Percentiles rank a stretch among this genome's conserved stretches.
phyloP scores from a whole-genome alignment of 2,888 invertebrate genomes.

The Megastigmus dorsalis region DNA sequence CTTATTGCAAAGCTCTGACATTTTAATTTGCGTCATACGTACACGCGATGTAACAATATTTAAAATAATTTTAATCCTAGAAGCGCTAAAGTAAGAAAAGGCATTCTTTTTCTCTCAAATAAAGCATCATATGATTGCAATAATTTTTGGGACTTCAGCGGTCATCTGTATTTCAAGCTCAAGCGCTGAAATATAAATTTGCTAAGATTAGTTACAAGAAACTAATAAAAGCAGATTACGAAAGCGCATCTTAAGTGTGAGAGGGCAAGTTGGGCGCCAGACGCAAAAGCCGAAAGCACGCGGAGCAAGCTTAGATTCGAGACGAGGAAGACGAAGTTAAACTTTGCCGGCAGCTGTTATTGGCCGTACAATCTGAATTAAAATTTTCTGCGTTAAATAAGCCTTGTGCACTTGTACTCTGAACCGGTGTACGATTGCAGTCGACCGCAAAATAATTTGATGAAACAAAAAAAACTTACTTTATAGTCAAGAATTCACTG shows the following conservation, averaged over 20 bases:
- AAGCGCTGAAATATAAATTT: slow-evolving; percentile 41
- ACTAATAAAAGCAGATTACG: slow-evolving; percentile 49
- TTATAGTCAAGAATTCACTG: too few species aligned
- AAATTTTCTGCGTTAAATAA: slow-evolving; percentile 19
- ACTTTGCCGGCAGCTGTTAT: slow-evolving; percentile 31
- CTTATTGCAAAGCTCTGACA: too few species aligned
- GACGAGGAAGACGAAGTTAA: slow-evolving; percentile 27
- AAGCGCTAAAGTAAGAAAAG: too few species aligned
- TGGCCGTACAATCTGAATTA: slow-evolving; percentile 25
- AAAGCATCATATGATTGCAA: too few species aligned
- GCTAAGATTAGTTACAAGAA: slow-evolving; percentile 44
- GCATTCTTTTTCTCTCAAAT: too few species aligned
- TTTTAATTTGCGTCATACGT: too few species aligned
- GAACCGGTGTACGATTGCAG: too few species aligned
- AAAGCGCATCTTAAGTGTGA: neutral
- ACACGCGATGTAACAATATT: too few species aligned
- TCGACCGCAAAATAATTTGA: too few species aligned
- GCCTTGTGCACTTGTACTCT: too few species aligned
- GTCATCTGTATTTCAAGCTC: slow-evolving; percentile 16
- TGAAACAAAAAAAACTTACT: too few species aligned
- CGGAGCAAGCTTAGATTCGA: slow-evolving; percentile 37
- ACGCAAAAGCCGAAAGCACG: slow-evolving; percentile 27
- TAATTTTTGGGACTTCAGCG: slow-evolving; percentile 3
- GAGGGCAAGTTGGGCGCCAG: neutral
- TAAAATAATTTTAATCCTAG: too few species aligned